Conservation (phyloP, 2,888 invertebrate species). For the Cactoblastis cactorum region DNA sequence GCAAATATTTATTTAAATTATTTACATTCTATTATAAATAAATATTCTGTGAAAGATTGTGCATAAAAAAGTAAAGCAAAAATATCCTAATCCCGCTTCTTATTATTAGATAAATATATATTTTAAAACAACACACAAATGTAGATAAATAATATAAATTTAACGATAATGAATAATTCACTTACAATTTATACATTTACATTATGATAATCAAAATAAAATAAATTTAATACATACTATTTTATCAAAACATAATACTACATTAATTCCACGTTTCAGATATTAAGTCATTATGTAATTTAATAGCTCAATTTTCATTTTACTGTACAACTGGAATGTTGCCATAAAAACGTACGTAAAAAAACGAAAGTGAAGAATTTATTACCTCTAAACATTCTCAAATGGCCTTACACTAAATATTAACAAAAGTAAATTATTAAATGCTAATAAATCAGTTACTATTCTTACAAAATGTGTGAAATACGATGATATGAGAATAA, state of each 20-base stretch:
- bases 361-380: slow-evolving; percentile 7
- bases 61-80: no score
- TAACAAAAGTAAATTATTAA: slow-evolving; percentile 1
- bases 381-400: not conserved
- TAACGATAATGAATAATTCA: no score
- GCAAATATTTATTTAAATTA: no score
- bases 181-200: no score
- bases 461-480: not conserved
- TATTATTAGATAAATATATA: no score
- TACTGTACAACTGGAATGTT: not conserved
- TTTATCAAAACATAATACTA: not conserved
- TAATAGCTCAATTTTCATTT: not conserved
- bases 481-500: slow-evolving; percentile 16
- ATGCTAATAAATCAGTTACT: slow-evolving; percentile 3
- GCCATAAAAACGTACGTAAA: not conserved
- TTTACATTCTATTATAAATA: no score
- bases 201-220: not conserved
- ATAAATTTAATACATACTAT: not conserved
- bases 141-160: no score
- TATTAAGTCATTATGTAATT: slow-evolving; percentile 1
- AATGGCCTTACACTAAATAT: slow-evolving; percentile 10
- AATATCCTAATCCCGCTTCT: no score
- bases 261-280: not conserved
- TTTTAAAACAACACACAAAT: no score
- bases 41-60: no score